Percentiles rank a stretch among this genome's conserved stretches.
Evolutionary conservation across 1,140 invertebrate species (phyloP).

Genomic region (Drosophila lacteicornis): DNA sequence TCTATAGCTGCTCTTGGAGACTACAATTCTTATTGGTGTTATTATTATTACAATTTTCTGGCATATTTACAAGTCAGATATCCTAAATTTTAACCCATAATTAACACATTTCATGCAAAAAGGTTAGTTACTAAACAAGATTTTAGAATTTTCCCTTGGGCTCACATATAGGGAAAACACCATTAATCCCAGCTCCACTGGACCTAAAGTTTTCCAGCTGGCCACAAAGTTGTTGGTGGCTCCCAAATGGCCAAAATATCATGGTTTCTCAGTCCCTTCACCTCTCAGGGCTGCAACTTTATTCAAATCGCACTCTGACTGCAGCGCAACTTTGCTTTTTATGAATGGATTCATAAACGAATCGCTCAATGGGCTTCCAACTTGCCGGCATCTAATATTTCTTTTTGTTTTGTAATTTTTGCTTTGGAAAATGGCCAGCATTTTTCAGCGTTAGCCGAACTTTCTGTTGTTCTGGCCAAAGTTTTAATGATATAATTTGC

Average conservation of each 20-base stretch:
- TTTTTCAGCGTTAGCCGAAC: slow-evolving; percentile 26
- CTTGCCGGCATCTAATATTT: slow-evolving; percentile 3
- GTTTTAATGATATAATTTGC: slow-evolving; percentile 73
- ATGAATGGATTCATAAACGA: slow-evolving; percentile 25
- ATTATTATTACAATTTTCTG: too few relatives aligned
- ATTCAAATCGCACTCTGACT: slow-evolving; percentile 1
- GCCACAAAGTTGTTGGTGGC: too few relatives aligned
- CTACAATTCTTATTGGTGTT: too few relatives aligned
- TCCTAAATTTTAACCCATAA: too few relatives aligned
- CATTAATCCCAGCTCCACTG: too few relatives aligned
- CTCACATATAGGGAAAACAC: too few relatives aligned
- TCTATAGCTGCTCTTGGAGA: too few relatives aligned
- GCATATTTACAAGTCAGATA: too few relatives aligned
- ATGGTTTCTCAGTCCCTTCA: neutral
- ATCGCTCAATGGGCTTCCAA: slow-evolving; percentile 17
- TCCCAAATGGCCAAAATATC: slow-evolving; percentile 3
- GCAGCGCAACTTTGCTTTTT: slow-evolving; percentile 17
- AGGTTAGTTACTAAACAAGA: too few relatives aligned
- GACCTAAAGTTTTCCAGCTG: too few relatives aligned
- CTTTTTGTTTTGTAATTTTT: neutral
- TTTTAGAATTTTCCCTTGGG: too few relatives aligned
- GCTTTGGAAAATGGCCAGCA: slow-evolving; percentile 10
- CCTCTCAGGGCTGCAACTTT: slow-evolving; percentile 3
- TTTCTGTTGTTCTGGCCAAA: slow-evolving; percentile 44
- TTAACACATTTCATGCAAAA: too few relatives aligned